Evolutionary conservation across 2,888 invertebrate species (phyloP).

Genomic region (Napeogenes inachia): DNA sequence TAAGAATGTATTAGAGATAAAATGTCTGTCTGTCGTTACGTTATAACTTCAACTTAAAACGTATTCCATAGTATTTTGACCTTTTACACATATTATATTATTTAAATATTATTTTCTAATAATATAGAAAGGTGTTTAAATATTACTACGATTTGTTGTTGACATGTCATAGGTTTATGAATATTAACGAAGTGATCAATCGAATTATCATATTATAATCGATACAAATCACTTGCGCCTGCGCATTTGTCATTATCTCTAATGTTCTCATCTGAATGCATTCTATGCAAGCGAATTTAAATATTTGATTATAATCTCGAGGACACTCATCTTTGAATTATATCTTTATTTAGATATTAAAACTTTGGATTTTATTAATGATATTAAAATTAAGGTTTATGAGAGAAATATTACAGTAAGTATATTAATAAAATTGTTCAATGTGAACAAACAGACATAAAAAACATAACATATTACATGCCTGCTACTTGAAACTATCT

Average conservation of each 20-base stretch:
- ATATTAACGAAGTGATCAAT: background rate
- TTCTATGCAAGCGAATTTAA: constrained; percentile 51
- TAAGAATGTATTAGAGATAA: background rate
- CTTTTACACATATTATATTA: no score
- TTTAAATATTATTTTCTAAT: no score
- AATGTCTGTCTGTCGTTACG: background rate
- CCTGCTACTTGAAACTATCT: background rate
- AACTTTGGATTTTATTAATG: no score
- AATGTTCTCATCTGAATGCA: constrained; percentile 33
- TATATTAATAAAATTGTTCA: background rate
- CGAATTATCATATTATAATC: constrained; percentile 23
- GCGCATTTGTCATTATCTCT: constrained; percentile 54
- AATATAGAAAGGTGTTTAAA: no score
- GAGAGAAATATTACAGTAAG: no score
- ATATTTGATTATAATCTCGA: constrained; percentile 68
- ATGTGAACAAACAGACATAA: background rate
- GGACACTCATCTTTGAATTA: constrained; percentile 30
- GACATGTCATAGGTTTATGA: background rate
- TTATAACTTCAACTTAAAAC: background rate
- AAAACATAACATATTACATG: background rate
- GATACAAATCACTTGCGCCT: constrained; percentile 52
- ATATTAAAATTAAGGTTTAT: no score
- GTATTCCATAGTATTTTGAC: no score
- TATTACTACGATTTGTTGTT: no score
- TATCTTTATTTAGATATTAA: no score